Percentiles rank a stretch among this genome's conserved stretches.
These are phyloP conservation scores for Panthera uncia DNA, from an alignment of 2,113 vertebrate genomes.

Conservation along the genomic window DNA sequence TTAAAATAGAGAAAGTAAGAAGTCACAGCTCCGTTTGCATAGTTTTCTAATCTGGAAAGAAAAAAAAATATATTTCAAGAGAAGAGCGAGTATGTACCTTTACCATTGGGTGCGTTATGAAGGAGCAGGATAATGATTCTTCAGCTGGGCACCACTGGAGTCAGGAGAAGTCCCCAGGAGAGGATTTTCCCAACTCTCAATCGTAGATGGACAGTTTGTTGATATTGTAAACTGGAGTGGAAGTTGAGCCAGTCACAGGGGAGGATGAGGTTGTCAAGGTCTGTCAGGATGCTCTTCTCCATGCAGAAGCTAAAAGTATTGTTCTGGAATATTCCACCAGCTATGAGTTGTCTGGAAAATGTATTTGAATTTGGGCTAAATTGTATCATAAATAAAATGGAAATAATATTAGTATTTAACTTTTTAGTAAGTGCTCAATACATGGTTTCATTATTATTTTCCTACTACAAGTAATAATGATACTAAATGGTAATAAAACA, in stretches of 20 bases:
- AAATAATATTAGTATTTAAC: background rate
- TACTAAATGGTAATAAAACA: background rate
- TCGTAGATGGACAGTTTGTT: constrained; percentile 65
- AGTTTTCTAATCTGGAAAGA: background rate
- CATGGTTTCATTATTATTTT: background rate
- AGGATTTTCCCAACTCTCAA: background rate
- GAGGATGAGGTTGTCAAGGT: constrained; percentile 65
- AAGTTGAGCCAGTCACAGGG: constrained; percentile 74
- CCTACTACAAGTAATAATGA: background rate
- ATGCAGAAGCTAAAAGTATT: constrained; percentile 81
- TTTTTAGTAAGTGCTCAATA: background rate
- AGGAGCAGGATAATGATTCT: accelerated
- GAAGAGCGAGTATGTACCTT: background rate
- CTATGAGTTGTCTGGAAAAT: constrained; percentile 73
- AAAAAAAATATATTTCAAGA: background rate
- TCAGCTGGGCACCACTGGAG: accelerated
- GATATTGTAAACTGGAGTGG: constrained; percentile 78
- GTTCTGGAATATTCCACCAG: constrained; percentile 79
- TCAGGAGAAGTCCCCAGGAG: accelerated
- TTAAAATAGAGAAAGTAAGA: background rate
- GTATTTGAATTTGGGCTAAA: constrained; percentile 70
- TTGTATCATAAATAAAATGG: background rate
- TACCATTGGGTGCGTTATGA: background rate
- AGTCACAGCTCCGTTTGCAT: background rate
- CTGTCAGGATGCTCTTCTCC: constrained; percentile 82